phyloP scores from a whole-genome alignment of 2,113 vertebrate species.

The Gulo gulo region DNA sequence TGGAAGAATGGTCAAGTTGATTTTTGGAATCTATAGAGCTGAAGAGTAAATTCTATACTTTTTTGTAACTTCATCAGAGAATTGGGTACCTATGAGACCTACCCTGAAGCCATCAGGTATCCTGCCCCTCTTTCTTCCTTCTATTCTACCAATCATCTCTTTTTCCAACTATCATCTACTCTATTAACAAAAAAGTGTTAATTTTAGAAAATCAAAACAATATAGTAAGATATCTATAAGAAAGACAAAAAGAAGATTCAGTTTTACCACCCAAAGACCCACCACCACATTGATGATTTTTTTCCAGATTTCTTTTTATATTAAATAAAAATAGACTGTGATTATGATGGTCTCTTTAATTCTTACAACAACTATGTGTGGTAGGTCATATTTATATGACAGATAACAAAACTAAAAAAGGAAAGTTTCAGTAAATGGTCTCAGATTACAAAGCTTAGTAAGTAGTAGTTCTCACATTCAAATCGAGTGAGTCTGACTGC shows the following conservation, averaged over 20 bases:
- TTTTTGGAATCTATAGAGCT: neutral
- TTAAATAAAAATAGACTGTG: neutral
- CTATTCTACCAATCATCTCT: neutral
- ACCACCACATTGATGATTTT: neutral
- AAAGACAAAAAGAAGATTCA: slow-evolving; percentile 23
- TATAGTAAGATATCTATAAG: neutral
- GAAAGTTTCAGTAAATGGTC: neutral
- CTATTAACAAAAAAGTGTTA: neutral
- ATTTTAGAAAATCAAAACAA: neutral
- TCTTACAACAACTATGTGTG: neutral
- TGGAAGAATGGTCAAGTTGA: neutral
- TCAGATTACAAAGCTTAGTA: slow-evolving; percentile 7
- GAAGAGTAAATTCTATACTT: neutral
- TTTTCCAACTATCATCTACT: neutral
- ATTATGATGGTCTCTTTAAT: neutral
- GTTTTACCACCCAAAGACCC: neutral
- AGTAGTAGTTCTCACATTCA: neutral
- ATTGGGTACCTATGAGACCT: neutral
- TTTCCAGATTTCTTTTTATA: neutral
- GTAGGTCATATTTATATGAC: neutral
- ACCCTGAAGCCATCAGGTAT: neutral
- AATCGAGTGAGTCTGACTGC: neutral
- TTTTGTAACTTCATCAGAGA: neutral
- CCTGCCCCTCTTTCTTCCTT: neutral
- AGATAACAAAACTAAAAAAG: neutral